Evolutionary conservation across 1,140 invertebrate species (phyloP).

Genomic region (Zaprionus kolodkinae): DNA sequence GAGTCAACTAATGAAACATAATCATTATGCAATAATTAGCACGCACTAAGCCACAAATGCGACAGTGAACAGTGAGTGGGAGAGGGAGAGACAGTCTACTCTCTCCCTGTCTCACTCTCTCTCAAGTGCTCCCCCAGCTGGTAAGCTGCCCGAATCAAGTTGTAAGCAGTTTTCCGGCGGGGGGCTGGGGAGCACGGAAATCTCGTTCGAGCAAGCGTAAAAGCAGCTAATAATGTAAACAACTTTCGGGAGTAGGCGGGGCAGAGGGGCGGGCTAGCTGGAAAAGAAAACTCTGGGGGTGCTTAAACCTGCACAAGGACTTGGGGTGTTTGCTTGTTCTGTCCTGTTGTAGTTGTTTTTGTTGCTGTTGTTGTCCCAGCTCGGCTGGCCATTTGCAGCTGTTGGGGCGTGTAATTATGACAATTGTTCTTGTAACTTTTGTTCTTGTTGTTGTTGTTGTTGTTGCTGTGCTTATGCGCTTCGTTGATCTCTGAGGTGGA

Average conservation of each 20-base stretch:
- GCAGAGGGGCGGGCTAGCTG: background rate
- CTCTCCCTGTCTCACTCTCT: background rate
- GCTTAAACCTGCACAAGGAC: constrained; percentile 14
- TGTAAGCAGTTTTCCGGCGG: constrained; percentile 31
- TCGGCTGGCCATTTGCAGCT: constrained; percentile 47
- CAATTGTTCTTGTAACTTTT: constrained; percentile 54
- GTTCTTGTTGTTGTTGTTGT: background rate
- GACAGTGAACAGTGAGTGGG: background rate
- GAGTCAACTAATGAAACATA: constrained; percentile 70
- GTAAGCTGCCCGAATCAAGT: constrained; percentile 55
- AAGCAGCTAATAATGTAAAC: constrained; percentile 77
- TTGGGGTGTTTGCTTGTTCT: constrained; percentile 29
- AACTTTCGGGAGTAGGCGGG: constrained; percentile 40
- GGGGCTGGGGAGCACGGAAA: constrained; percentile 24
- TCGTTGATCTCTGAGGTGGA: constrained; percentile 59
- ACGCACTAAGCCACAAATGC: constrained; percentile 53
- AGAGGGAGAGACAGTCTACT: constrained; percentile 3
- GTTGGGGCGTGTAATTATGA: constrained; percentile 76
- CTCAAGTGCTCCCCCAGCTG: constrained; percentile 17
- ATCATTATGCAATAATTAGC: constrained; percentile 81
- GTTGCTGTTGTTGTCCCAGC: constrained; percentile 28
- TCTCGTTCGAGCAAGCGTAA: constrained; percentile 60
- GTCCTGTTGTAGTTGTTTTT: constrained; percentile 27
- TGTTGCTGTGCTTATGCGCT: constrained; percentile 52
- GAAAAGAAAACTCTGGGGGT: constrained; percentile 6